A percentile compares a stretch with the other conserved stretches of the same genome.
These are phyloP conservation scores for Premnoplex brunnescens DNA, from an alignment of 2,797 vertebrate genomes.

Conservation along the genomic window DNA sequence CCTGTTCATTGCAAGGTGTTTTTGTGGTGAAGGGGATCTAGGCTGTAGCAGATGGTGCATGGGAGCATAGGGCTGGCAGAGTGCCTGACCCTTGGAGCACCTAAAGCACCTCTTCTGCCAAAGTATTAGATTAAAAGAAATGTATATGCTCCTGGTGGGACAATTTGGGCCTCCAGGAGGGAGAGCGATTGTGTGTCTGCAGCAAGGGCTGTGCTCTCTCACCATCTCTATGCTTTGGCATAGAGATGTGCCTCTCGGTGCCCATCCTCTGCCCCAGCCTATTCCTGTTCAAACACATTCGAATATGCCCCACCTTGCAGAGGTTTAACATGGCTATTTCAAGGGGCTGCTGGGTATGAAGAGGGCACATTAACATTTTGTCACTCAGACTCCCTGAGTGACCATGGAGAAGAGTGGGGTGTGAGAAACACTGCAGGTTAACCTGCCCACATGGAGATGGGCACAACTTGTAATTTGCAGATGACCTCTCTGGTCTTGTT, in stretches of 20 bases:
- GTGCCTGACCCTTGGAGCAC: background rate
- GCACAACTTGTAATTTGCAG: rapidly evolving
- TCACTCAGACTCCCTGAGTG: background rate
- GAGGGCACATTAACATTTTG: background rate
- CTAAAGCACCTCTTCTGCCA: background rate
- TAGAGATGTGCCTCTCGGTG: background rate
- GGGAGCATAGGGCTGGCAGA: background rate
- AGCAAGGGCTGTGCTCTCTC: background rate
- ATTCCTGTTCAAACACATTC: background rate
- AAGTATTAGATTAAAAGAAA: background rate
- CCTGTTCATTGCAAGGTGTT: background rate
- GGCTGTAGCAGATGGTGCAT: background rate
- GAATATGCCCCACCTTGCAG: background rate
- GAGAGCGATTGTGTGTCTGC: background rate
- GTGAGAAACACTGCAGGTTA: background rate
- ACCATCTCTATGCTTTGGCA: background rate
- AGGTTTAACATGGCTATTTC: background rate
- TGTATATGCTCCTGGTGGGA: background rate
- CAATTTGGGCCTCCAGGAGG: background rate
- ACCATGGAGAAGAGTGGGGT: background rate
- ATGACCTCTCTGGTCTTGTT: background rate
- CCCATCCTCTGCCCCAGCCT: background rate
- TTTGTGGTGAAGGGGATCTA: background rate
- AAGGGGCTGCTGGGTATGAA: background rate
- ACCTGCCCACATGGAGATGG: background rate